These are phyloP conservation scores for Rambutsinella grinnellia DNA, from an alignment of 2,888 invertebrate species.

Conservation along the genomic window DNA sequence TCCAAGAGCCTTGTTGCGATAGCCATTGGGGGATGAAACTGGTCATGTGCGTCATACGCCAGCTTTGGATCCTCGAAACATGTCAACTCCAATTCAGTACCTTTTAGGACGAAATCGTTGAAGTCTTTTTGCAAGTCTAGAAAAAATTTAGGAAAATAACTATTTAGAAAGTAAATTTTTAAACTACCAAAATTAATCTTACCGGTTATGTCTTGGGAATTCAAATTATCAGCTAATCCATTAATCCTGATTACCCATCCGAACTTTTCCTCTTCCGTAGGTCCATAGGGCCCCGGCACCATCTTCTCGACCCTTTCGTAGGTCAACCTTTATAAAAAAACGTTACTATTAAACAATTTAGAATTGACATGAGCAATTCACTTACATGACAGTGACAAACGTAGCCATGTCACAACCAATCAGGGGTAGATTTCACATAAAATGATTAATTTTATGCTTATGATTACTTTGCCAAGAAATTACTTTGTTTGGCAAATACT, in stretches of 20 bases:
- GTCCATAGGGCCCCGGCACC: constrained; percentile 5
- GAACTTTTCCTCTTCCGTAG: constrained; percentile 14
- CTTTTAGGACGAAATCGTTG: constrained; percentile 3
- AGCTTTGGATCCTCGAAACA: constrained; percentile 26
- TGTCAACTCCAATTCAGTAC: constrained; percentile 13
- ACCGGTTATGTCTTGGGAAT: no score
- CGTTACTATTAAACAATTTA: no score
- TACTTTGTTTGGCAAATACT: no score
- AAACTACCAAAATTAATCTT: neutral
- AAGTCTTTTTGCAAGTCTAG: neutral
- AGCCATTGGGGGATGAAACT: constrained; percentile 30
- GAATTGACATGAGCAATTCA: no score
- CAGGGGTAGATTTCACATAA: no score
- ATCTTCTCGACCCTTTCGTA: constrained; percentile 23
- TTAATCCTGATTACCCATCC: constrained; percentile 37
- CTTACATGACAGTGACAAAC: constrained; percentile 8
- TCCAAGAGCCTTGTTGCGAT: constrained; percentile 13
- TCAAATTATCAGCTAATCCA: constrained; percentile 12
- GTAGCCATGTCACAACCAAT: no score
- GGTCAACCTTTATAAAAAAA: constrained; percentile 18
- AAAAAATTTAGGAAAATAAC: neutral
- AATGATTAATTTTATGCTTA: no score
- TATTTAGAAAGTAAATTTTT: neutral
- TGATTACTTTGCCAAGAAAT: no score
- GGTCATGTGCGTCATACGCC: constrained; percentile 21